Percentiles rank a stretch among this genome's conserved stretches.
Evolutionary conservation across 1,140 invertebrate species (phyloP).

Genomic region (Eciton burchellii): DNA sequence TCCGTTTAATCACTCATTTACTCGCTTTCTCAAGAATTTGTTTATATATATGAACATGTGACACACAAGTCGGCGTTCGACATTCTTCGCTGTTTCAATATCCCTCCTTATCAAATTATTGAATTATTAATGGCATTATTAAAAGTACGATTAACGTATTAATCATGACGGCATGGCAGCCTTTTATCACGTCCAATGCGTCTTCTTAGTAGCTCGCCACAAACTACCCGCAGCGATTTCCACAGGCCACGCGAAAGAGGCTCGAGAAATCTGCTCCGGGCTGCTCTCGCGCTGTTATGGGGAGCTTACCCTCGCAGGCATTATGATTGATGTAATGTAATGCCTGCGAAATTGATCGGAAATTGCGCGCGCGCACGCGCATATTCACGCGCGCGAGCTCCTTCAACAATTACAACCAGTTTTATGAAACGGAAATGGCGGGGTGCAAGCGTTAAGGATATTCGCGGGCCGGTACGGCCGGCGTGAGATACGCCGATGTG

Average conservation of each 20-base stretch:
- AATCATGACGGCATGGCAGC: neutral
- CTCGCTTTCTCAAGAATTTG: neutral
- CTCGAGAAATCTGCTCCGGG: neutral
- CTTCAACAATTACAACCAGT: conserved; percentile 51
- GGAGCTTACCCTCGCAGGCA: neutral
- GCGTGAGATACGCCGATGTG: conserved; percentile 26
- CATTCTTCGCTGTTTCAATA: neutral
- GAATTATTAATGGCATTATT: neutral
- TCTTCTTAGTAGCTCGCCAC: neutral
- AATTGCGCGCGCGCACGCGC: conserved; percentile 23
- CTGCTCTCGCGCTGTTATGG: conserved; percentile 8
- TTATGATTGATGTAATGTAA: conserved; percentile 51
- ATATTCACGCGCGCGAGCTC: conserved; percentile 34
- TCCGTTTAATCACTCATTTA: neutral
- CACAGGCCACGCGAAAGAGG: neutral
- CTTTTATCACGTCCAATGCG: neutral
- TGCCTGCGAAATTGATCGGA: conserved; percentile 46
- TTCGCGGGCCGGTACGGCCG: neutral
- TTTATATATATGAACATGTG: no score
- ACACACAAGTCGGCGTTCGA: neutral
- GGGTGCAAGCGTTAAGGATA: conserved; percentile 18
- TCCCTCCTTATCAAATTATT: neutral
- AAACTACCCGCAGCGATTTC: neutral
- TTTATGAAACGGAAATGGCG: conserved; percentile 34
- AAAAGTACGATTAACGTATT: neutral